A percentile compares a stretch with the other conserved stretches of the same genome.
These are phyloP conservation scores for Tricholaema leucomelas DNA, from an alignment of 2,113 vertebrate genomes.

Conservation along the genomic window DNA sequence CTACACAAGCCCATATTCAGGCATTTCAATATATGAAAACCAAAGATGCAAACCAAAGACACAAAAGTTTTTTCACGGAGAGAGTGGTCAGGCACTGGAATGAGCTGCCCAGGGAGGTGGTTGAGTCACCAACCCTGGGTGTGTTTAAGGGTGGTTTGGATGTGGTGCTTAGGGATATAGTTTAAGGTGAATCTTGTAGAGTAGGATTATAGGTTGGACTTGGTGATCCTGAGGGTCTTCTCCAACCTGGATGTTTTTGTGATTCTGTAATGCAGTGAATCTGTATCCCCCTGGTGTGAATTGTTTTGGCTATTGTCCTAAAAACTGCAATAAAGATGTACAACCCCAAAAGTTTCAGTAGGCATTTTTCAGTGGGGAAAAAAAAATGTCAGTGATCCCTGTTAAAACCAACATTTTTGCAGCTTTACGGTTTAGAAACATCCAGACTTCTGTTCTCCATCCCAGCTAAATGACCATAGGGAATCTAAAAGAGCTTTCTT, in stretches of 20 bases:
- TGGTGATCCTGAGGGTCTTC: no score
- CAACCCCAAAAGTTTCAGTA: neutral
- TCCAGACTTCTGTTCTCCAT: conserved; percentile 5
- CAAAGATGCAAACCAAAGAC: neutral
- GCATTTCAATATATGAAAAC: neutral
- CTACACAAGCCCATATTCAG: neutral
- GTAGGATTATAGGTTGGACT: no score
- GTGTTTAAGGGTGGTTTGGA: no score
- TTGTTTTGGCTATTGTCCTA: neutral
- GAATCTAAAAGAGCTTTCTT: conserved; percentile 20
- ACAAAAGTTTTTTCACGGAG: neutral
- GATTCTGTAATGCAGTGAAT: neutral
- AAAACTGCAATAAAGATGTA: neutral
- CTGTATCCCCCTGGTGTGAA: neutral
- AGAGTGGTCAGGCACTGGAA: no score
- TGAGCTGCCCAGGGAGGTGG: no score
- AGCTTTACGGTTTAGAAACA: conserved; percentile 9
- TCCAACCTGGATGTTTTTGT: no score
- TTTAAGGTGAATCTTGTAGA: no score
- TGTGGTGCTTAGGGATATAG: no score
- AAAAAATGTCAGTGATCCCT: neutral
- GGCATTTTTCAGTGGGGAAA: neutral
- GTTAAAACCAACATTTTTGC: neutral
- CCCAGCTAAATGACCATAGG: conserved; percentile 2
- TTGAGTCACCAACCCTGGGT: no score